A percentile compares a stretch with the other conserved stretches of the same genome.
Conservation (phyloP, 2,113 vertebrate species). For the Sinocyclocheilus anophthalmus region DNA sequence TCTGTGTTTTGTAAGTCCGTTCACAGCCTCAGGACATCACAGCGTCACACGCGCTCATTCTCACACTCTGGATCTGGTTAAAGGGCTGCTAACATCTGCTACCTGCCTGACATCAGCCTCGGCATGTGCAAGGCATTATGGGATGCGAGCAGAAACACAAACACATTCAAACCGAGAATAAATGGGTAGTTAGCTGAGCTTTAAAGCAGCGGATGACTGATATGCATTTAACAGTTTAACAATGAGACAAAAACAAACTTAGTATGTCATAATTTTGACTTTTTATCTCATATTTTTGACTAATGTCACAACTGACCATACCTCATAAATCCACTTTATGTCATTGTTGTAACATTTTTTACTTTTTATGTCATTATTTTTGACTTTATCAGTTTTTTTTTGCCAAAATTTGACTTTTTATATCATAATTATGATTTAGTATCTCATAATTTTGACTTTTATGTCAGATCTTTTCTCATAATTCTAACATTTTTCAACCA, state of each 20-base stretch:
- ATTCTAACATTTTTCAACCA: too few species aligned
- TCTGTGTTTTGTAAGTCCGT: conserved; percentile 10
- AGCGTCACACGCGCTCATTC: neutral
- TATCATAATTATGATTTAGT: too few species aligned
- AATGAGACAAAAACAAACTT: neutral
- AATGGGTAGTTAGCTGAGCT: neutral
- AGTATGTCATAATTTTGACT: neutral
- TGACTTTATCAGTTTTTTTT: too few species aligned
- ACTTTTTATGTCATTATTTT: too few species aligned
- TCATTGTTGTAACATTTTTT: too few species aligned
- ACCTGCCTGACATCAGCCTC: neutral
- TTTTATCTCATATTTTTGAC: neutral
- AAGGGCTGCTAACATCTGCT: neutral
- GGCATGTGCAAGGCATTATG: conserved; percentile 4
- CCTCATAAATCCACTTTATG: too few species aligned
- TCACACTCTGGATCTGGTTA: conserved; percentile 2
- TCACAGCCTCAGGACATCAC: neutral
- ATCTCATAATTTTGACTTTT: too few species aligned
- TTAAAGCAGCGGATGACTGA: neutral
- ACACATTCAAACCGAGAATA: neutral
- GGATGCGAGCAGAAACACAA: neutral
- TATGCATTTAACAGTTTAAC: too few species aligned
- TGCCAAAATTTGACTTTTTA: too few species aligned
- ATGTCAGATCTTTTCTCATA: too few species aligned
- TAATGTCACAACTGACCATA: too few species aligned